Evolutionary conservation across 2,797 vertebrate genomes (phyloP).

Genomic region (Oreonectes daqikongensis): DNA sequence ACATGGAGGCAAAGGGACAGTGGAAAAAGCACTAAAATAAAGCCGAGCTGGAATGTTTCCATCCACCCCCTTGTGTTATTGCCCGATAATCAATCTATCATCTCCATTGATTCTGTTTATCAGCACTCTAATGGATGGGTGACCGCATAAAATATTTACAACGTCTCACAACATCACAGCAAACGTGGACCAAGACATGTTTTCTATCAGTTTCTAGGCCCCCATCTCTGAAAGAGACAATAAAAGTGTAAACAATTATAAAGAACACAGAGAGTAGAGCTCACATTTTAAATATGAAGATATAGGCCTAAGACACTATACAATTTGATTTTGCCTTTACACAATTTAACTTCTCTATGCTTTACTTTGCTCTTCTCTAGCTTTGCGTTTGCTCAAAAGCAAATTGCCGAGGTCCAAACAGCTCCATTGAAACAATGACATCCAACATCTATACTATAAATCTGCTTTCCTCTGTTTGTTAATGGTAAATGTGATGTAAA

Average conservation of each 20-base stretch:
- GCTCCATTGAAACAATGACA: background rate
- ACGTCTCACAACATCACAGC: slow-evolving; percentile 69
- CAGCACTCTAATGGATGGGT: slow-evolving; percentile 63
- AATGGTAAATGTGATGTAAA: background rate
- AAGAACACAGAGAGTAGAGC: too few species aligned
- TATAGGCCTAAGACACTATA: too few species aligned
- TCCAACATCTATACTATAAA: background rate
- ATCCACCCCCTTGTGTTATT: slow-evolving; percentile 5
- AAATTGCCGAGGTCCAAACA: too few species aligned
- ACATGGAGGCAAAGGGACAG: background rate
- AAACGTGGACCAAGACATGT: slow-evolving; percentile 16
- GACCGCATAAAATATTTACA: slow-evolving; percentile 78
- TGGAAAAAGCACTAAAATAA: slow-evolving; percentile 9
- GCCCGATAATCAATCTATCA: slow-evolving; percentile 70
- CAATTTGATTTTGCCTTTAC: too few species aligned
- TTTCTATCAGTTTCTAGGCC: background rate
- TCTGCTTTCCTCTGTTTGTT: background rate
- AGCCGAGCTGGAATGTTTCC: slow-evolving; percentile 1
- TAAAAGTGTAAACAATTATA: too few species aligned
- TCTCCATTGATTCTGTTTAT: slow-evolving; percentile 68
- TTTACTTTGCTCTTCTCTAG: too few species aligned
- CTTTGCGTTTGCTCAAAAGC: too few species aligned
- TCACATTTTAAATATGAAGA: too few species aligned
- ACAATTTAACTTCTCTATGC: too few species aligned
- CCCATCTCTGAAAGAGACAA: background rate